Conservation (phyloP, 2,113 vertebrate genomes). For the Copsychus sechellarum region DNA sequence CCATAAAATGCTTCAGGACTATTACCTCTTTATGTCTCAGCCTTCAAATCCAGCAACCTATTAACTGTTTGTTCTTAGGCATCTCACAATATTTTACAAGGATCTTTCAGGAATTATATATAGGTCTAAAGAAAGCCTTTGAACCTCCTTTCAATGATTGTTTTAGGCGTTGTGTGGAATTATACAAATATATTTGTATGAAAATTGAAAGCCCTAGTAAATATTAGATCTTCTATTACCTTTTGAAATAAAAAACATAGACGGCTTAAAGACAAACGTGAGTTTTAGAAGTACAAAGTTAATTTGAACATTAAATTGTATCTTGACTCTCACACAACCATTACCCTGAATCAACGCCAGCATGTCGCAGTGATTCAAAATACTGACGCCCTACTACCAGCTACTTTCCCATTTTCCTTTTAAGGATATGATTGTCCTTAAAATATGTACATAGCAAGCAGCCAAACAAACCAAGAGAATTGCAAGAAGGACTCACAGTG, state of each 20-base stretch:
- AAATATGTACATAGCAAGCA: conserved; percentile 54
- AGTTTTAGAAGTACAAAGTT: conserved; percentile 27
- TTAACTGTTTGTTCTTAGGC: neutral
- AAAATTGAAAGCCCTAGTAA: conserved; percentile 38
- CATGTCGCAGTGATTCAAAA: neutral
- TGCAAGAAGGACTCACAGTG: neutral
- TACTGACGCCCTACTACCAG: neutral
- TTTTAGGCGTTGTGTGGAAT: conserved; percentile 36
- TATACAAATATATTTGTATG: conserved; percentile 45
- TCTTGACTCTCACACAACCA: neutral
- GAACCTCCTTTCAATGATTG: conserved; percentile 16
- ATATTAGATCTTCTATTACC: neutral
- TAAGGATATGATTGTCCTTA: conserved; percentile 70
- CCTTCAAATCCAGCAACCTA: conserved; percentile 27
- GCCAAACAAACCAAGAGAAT: neutral
- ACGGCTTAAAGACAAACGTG: neutral
- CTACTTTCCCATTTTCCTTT: conserved; percentile 35
- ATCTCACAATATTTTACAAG: conserved; percentile 13
- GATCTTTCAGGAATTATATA: conserved; percentile 9
- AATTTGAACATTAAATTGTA: conserved; percentile 6
- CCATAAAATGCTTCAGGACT: conserved; percentile 41
- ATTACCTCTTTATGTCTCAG: conserved; percentile 13
- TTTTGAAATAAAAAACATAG: neutral
- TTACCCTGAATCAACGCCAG: conserved; percentile 45
- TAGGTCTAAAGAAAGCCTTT: conserved; percentile 18